Percentiles rank a stretch among this genome's conserved stretches.
phyloP scores from a whole-genome alignment of 1,140 invertebrate species.

The Drosophila kohkoa region DNA sequence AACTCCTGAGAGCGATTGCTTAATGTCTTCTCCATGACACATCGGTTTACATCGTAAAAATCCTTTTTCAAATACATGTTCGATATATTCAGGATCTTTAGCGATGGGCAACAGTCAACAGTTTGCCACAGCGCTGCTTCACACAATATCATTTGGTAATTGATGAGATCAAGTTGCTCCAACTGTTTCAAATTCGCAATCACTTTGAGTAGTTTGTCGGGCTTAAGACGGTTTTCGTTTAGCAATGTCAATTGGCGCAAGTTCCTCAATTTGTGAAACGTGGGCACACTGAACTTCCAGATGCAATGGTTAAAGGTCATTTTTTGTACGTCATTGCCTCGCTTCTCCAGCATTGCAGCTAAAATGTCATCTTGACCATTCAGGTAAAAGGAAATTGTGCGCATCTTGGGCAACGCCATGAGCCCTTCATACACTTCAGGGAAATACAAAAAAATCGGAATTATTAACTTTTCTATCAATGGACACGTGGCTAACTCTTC shows the following conservation, averaged over 20 bases:
- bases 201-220: neutral
- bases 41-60: neutral
- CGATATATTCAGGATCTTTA: conserved; percentile 19
- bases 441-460: neutral
- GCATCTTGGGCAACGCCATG: neutral
- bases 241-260: conserved; percentile 8
- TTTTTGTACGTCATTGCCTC: neutral
- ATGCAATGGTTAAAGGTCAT: conserved; percentile 17
- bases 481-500: neutral
- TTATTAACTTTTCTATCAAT: conserved; percentile 10
- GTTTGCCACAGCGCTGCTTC: conserved; percentile 26
- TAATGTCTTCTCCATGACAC: neutral
- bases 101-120: neutral
- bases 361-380: neutral
- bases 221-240: conserved; percentile 9
- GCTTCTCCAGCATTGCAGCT: neutral
- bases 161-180: conserved; percentile 19
- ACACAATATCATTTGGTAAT: neutral
- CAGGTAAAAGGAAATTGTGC: neutral
- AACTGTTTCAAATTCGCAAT: neutral
- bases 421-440: neutral
- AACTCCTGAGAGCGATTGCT: neutral
- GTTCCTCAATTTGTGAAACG: neutral
- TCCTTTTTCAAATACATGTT: conserved; percentile 3
- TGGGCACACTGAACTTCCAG: neutral